Evolutionary conservation across 2,888 invertebrate species (phyloP), one percentile per base, ranked within the genome.

Genomic region (Lycocerus yunnanus): DNA sequence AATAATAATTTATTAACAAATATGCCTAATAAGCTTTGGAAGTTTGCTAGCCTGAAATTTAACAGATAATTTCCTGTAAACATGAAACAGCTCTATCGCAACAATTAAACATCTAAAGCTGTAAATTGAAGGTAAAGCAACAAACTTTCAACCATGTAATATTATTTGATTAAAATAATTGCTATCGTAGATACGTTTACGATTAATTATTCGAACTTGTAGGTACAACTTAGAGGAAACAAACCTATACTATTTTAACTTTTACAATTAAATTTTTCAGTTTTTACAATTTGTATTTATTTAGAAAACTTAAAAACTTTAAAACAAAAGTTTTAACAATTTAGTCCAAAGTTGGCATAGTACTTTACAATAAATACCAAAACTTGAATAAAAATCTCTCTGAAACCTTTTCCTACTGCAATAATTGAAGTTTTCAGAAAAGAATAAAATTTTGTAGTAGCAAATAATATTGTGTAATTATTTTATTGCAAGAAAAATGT

Each of bases 281-380:
- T 65, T 72, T 65, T 72, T 65, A 65, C 65, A n/a, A 58, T 72
- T 63, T 69, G 68, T 58, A 68, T 72, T 65, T 21, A 61, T 65
- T 68, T 63, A 65, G 65, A 27, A 68, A 68, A 24, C 72, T 59
- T 61, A n/a, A n/a, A n/a, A n/a, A n/a, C n/a, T n/a, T n/a, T n/a
- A n/a, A n/a, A n/a, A 72, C 68, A 72, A 69, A 72, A 72, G 63
- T 72, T 72, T 68, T 72, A 68, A 71, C 58, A 68, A 63, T 63
- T 68, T 72, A 68, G 58, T 43, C 18, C 58, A 69, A 69, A 69
- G 69, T 69, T 69, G 69, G 63, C 63, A 69, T 43, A 43, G 58
- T 43, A 63, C 43, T 69, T 69, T 63, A 69, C 43, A 69, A 69
- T 69, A 69, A 69, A 69, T 69, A 69, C 63, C 20, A 69, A 69